Percentiles rank a stretch among this genome's conserved stretches.
Conservation (phyloP, 1,140 invertebrate species). For the Mylabris phalerata region DNA sequence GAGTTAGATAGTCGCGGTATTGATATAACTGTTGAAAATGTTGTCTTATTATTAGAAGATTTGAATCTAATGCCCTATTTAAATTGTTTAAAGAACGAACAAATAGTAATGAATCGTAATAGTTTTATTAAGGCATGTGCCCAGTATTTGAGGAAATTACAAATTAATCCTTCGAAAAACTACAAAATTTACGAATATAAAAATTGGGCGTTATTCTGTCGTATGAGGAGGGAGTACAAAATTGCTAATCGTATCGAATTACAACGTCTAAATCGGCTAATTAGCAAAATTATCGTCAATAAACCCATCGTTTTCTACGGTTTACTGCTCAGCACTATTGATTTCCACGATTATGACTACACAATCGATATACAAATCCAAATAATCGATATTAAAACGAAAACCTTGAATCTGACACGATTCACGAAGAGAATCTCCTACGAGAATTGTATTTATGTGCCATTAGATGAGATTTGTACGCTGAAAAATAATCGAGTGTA, state of each 20-base stretch:
- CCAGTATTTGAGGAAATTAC: not conserved
- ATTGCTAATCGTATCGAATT: slow-evolving; percentile 27
- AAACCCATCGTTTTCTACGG: slow-evolving; percentile 21
- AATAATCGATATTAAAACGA: slow-evolving; percentile 20
- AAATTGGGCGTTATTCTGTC: slow-evolving; percentile 13
- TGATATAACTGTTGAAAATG: slow-evolving; percentile 37
- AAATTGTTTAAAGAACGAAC: not conserved
- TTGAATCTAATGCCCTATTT: slow-evolving; percentile 29
- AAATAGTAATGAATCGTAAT: not conserved
- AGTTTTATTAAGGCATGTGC: not conserved
- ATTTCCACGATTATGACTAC: slow-evolving; percentile 12
- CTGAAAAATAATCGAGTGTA: slow-evolving; percentile 27
- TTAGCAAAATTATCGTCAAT: slow-evolving; percentile 21
- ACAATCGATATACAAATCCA: slow-evolving; percentile 17
- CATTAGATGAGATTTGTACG: slow-evolving; percentile 21
- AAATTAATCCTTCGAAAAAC: not conserved
- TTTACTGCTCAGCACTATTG: slow-evolving; percentile 23
- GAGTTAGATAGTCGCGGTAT: slow-evolving; percentile 44
- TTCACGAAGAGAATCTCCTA: slow-evolving; percentile 20
- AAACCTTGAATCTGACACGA: slow-evolving; percentile 17
- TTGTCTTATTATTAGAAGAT: slow-evolving; percentile 41
- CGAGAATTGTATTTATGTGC: slow-evolving; percentile 24
- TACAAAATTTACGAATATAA: not conserved
- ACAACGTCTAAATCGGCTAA: slow-evolving; percentile 9
- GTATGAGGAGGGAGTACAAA: slow-evolving; percentile 22